Evolutionary conservation across 1,140 invertebrate species (phyloP), one percentile per base, ranked within the genome.

Genomic region (Stenopsyche tienmushanensis): DNA sequence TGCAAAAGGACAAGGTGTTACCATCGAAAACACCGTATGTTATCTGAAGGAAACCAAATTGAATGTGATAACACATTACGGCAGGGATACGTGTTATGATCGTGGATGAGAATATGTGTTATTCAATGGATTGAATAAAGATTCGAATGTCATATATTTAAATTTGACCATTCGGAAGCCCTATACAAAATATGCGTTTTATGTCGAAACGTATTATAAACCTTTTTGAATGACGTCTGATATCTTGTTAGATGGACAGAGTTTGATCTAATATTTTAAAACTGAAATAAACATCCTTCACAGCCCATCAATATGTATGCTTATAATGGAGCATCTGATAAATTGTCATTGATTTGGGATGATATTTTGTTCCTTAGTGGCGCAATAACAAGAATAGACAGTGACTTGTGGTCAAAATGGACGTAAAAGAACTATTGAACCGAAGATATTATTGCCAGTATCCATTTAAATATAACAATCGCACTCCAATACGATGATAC

Each of bases 81-180:
- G 88, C n/a, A 79, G 89, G 67, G 90, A 93, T 77, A 88, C 90
- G 3, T 96, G 92, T 76, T 88, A 86, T 3, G 82, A 83, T 26
- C 71, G 75, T 25, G 66, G 66, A 2, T 85, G 83, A 83, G 76
- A 71, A 79, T 77, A 79, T 1, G 75, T n/a, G n/a, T n/a, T 79
- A 44, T 79, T 81, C 42, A 78, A 80, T 0, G 67, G 71, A 1
- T 72, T 77, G 23, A 34, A 42, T 24, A 24, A 74, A 20, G 53
- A 72, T 54, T 15, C 10, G 13, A 41, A 23, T 26, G 15, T 13
- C 20, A 45, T 62, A 3, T 20, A 70, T 49, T 15, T 0, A 20
- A 8, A 17, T 18, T 10, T 52, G 1, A 64, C 70, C 2, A 73
- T 80, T 23, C 73, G 90, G 7, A 83, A 85, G 63, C 83, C 87